Percentiles rank a stretch among this genome's conserved stretches.
Evolutionary conservation across 2,888 invertebrate genomes (phyloP).

Genomic region (Trichogramma evanescens): DNA sequence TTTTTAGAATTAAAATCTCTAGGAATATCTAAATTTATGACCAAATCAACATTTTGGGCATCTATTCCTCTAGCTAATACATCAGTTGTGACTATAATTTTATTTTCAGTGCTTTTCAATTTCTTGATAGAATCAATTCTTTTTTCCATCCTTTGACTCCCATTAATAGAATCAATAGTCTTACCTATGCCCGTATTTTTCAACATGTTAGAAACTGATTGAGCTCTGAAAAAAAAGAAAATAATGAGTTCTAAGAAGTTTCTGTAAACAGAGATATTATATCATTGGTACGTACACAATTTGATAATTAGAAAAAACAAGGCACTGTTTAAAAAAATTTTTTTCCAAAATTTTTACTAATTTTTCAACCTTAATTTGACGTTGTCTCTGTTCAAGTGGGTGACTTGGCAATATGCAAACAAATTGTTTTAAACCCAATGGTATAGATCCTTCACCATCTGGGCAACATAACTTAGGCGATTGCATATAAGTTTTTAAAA

Average conservation of each 20-base stretch:
- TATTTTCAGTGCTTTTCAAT: constrained; percentile 72
- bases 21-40: constrained; percentile 88
- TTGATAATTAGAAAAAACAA: constrained; percentile 87
- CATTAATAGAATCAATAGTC: constrained; percentile 70
- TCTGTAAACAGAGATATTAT: background rate
- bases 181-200: constrained; percentile 67
- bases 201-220: constrained; percentile 60
- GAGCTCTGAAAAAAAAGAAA: constrained; percentile 54
- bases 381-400: constrained; percentile 60
- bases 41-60: constrained; percentile 84
- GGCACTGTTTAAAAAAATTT: constrained; percentile 78
- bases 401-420: constrained; percentile 57
- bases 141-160: constrained; percentile 70
- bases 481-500: constrained; percentile 69
- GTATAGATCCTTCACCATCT: constrained; percentile 59
- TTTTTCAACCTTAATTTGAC: constrained; percentile 57
- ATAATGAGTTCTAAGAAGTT: background rate
- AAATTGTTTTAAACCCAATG: constrained; percentile 79
- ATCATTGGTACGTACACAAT: constrained; percentile 49
- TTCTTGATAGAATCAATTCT: constrained; percentile 69
- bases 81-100: constrained; percentile 86
- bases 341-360: constrained; percentile 62
- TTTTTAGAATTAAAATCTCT: constrained; percentile 43
- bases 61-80: constrained; percentile 90
- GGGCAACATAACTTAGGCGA: constrained; percentile 72